Conservation (phyloP, 2,888 invertebrate species). For the Nemotelus nigrinus region DNA sequence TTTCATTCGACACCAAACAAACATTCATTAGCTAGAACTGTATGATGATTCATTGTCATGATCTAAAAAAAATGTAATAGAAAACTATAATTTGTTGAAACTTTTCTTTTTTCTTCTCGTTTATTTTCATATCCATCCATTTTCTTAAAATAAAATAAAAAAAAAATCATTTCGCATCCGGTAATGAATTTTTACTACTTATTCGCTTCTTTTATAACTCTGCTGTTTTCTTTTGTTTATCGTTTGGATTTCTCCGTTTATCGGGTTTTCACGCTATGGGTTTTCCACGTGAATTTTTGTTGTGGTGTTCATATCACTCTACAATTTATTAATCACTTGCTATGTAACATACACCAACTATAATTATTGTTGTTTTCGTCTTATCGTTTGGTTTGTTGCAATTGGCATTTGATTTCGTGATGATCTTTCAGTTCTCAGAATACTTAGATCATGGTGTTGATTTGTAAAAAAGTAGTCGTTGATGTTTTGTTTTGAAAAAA, state of each 20-base stretch:
- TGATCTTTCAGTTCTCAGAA: slow-evolving; percentile 46
- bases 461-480: slow-evolving; percentile 42
- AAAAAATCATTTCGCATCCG: slow-evolving; percentile 16
- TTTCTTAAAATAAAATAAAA: slow-evolving; percentile 40
- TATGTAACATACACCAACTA: too few species aligned
- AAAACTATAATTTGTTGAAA: slow-evolving; percentile 35
- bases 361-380: neutral
- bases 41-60: neutral
- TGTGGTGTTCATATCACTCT: too few species aligned
- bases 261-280: neutral
- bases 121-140: slow-evolving; percentile 49
- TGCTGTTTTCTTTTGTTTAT: neutral
- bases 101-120: slow-evolving; percentile 39
- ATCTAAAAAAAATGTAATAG: slow-evolving; percentile 5
- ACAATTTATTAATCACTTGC: too few species aligned
- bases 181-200: slow-evolving; percentile 26
- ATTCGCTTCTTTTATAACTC: slow-evolving; percentile 7
- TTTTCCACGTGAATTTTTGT: too few species aligned
- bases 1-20: too few species aligned
- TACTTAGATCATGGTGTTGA: slow-evolving; percentile 46
- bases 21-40: neutral
- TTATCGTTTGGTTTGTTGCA: neutral
- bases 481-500: slow-evolving; percentile 7
- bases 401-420: slow-evolving; percentile 11
- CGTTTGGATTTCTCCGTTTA: neutral